phyloP scores from a whole-genome alignment of 2,113 vertebrate species.

The Lycaon pictus region DNA sequence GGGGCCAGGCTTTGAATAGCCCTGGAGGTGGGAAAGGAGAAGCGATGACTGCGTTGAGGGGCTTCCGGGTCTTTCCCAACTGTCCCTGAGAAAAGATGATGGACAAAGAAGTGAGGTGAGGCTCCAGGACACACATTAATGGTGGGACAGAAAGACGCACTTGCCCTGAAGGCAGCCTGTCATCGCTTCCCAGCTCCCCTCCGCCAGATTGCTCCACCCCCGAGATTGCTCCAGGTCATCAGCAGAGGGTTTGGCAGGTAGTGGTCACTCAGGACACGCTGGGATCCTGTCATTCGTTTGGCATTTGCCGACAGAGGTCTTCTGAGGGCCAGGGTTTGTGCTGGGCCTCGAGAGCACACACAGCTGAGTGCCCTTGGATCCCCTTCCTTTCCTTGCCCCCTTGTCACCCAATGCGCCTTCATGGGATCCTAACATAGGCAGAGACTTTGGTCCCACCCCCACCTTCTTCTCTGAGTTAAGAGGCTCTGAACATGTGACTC shows the following conservation, averaged over 20 bases:
- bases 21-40: slow-evolving; percentile 74
- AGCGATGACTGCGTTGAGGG: slow-evolving; percentile 73
- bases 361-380: background rate
- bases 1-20: slow-evolving; percentile 83
- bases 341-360: background rate
- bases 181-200: background rate
- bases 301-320: background rate
- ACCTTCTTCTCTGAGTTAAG: background rate
- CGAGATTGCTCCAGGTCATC: background rate
- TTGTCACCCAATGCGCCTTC: background rate
- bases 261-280: background rate
- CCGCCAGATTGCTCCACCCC: too few species aligned
- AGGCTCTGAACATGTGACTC: background rate
- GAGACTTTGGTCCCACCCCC: background rate
- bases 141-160: slow-evolving; percentile 17
- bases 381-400: background rate
- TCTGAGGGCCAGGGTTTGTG: background rate
- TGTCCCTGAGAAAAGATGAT: slow-evolving; percentile 81
- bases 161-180: slow-evolving; percentile 28
- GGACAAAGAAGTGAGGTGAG: slow-evolving; percentile 80
- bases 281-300: background rate
- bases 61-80: slow-evolving; percentile 76
- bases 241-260: background rate
- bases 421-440: background rate
- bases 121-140: slow-evolving; percentile 77